Percentiles rank a stretch among this genome's conserved stretches.
Conservation (phyloP, 1,140 invertebrate species). For the Physella acuta region DNA sequence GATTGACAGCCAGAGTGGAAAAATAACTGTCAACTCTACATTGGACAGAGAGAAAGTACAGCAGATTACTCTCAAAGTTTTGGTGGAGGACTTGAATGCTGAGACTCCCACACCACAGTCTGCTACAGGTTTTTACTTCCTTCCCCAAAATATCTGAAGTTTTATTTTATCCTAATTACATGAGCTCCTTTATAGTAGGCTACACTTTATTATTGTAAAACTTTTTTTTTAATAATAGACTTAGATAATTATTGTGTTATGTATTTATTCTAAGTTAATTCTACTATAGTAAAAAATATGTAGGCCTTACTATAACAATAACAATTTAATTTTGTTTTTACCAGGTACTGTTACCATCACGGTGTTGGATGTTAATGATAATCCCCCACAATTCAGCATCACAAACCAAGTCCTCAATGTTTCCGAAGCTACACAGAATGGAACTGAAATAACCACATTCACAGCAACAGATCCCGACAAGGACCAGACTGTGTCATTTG, state of each 20-base stretch:
- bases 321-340: too few species aligned
- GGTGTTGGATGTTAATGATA: slow-evolving; percentile 42
- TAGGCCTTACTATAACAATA: background rate
- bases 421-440: slow-evolving; percentile 25
- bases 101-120: slow-evolving; percentile 24
- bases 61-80: slow-evolving; percentile 33
- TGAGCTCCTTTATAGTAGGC: too few species aligned
- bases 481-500: slow-evolving; percentile 34
- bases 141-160: too few species aligned
- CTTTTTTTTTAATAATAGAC: too few species aligned
- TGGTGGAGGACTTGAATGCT: slow-evolving; percentile 37
- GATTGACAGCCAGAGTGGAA: slow-evolving; percentile 29
- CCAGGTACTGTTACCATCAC: slow-evolving; percentile 38
- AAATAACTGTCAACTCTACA: slow-evolving; percentile 25
- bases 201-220: too few species aligned
- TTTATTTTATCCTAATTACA: too few species aligned
- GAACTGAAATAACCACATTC: slow-evolving; percentile 31
- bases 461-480: slow-evolving; percentile 40
- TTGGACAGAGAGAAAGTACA: slow-evolving; percentile 44
- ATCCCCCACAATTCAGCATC: slow-evolving; percentile 30
- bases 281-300: background rate
- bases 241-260: too few species aligned
- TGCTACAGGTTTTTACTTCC: too few species aligned
- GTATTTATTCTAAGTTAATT: background rate
- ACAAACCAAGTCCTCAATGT: slow-evolving; percentile 31